A percentile compares a stretch with the other conserved stretches of the same genome.
Evolutionary conservation across 2,797 vertebrate genomes (phyloP).

Genomic region (Dicrostonyx torquatus): DNA sequence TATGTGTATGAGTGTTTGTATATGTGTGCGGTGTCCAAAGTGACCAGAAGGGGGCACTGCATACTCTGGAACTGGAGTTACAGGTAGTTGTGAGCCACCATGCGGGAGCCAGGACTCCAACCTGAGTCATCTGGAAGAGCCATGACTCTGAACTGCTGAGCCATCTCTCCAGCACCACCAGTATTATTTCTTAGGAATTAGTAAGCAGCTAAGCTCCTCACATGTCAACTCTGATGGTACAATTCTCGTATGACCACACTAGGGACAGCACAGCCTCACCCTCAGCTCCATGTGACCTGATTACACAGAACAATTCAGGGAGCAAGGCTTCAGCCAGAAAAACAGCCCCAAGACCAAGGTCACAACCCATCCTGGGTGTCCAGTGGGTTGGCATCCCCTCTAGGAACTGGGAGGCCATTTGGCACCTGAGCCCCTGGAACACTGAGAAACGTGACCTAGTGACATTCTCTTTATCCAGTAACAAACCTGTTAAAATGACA

Average conservation of each 20-base stretch:
- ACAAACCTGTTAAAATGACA: background rate
- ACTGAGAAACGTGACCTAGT: background rate
- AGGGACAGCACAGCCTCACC: background rate
- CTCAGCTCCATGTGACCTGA: background rate
- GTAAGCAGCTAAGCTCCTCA: slow-evolving; percentile 8
- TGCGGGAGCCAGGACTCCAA: background rate
- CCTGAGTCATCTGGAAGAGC: background rate
- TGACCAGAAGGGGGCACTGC: background rate
- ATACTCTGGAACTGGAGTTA: background rate
- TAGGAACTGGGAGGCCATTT: background rate
- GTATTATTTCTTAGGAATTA: background rate
- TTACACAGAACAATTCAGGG: background rate
- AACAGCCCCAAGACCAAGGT: background rate
- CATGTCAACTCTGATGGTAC: background rate
- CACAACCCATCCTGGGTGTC: background rate
- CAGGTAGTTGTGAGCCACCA: background rate
- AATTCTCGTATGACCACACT: background rate
- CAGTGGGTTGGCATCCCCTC: background rate
- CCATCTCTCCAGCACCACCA: background rate
- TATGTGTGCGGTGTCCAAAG: background rate
- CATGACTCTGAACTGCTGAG: background rate
- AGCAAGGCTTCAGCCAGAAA: background rate
- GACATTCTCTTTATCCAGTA: background rate
- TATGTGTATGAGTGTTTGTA: background rate
- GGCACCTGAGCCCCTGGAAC: background rate